These are phyloP conservation scores for Chlorodrepanis virens DNA, from an alignment of 2,113 vertebrate species.

Conservation along the genomic window DNA sequence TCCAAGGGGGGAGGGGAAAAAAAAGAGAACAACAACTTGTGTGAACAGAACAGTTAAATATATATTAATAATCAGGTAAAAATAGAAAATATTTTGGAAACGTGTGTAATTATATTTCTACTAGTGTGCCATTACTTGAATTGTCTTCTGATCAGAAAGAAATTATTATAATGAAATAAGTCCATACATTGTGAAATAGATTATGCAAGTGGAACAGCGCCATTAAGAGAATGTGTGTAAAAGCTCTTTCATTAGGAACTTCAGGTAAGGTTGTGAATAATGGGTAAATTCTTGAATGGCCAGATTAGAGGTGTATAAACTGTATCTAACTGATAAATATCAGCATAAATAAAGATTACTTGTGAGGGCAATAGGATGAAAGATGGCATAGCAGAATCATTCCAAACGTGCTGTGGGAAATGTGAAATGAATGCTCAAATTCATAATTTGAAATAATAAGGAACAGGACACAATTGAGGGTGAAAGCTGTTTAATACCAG, in stretches of 20 bases:
- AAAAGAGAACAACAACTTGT: neutral
- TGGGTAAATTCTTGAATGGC: neutral
- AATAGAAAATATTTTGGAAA: neutral
- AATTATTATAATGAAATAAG: neutral
- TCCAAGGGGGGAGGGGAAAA: rapidly evolving
- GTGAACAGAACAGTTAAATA: neutral
- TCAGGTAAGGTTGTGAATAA: neutral
- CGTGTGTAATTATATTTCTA: neutral
- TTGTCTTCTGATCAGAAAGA: neutral
- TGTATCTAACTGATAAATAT: neutral
- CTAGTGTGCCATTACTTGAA: neutral
- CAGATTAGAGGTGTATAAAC: neutral
- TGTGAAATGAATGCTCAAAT: neutral
- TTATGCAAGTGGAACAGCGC: neutral
- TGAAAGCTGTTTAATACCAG: neutral
- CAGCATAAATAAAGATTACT: neutral
- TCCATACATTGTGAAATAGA: neutral
- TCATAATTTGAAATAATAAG: neutral
- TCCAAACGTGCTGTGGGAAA: neutral
- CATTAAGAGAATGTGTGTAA: neutral
- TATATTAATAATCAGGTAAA: neutral
- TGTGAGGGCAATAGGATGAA: neutral
- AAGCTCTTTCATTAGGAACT: neutral
- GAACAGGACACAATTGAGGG: neutral
- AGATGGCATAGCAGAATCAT: neutral